A percentile compares a stretch with the other conserved stretches of the same genome.
phyloP scores from a whole-genome alignment of 2,797 vertebrate species.

The Pyrocephalus nanus region DNA sequence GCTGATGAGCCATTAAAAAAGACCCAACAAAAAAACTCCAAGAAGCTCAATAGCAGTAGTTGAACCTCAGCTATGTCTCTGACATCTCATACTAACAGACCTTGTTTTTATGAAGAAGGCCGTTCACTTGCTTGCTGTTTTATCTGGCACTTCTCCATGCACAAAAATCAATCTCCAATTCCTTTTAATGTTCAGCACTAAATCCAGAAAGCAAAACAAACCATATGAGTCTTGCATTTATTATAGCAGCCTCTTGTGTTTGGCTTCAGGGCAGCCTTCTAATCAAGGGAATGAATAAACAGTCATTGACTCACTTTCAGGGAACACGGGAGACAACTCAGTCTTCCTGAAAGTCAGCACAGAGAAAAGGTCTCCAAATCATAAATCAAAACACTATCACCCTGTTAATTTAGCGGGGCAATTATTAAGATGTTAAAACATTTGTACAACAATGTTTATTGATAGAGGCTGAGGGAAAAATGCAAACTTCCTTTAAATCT shows the following conservation, averaged over 20 bases:
- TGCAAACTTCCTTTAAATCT: constrained; percentile 17
- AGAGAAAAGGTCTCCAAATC: constrained; percentile 58
- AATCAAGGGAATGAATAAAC: constrained; percentile 78
- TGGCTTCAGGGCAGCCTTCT: constrained; percentile 74
- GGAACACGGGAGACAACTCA: constrained; percentile 64
- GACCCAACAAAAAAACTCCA: not conserved
- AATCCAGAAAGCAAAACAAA: constrained; percentile 77
- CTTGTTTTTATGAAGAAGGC: constrained; percentile 23
- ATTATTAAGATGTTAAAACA: constrained; percentile 72
- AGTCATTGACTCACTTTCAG: constrained; percentile 74
- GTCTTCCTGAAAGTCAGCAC: constrained; percentile 65
- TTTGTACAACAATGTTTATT: constrained; percentile 58
- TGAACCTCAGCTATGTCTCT: constrained; percentile 13
- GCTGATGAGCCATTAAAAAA: not conserved
- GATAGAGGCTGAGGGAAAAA: constrained; percentile 31
- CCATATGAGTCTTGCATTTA: constrained; percentile 68
- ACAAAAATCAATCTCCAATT: constrained; percentile 77
- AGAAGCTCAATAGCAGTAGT: not conserved
- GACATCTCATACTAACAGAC: constrained; percentile 23
- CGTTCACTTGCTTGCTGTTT: constrained; percentile 62
- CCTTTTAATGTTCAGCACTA: constrained; percentile 75
- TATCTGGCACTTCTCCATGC: constrained; percentile 69
- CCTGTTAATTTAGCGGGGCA: constrained; percentile 62
- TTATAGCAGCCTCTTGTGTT: constrained; percentile 69
- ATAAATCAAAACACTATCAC: constrained; percentile 72